Conservation (phyloP, 2,888 invertebrate genomes). For the Drosophila koepferae region DNA sequence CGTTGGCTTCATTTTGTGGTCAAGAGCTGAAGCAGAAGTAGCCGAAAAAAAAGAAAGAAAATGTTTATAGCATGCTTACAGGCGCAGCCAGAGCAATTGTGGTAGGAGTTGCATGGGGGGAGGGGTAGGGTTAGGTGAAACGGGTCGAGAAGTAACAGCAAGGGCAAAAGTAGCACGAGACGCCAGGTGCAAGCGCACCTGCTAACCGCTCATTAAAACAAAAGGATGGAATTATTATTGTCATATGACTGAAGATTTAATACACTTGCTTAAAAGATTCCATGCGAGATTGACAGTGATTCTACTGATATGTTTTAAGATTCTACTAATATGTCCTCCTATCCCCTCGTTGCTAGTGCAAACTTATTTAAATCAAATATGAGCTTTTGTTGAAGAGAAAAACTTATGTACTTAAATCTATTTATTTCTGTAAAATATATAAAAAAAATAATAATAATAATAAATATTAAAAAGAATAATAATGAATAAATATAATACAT, state of each 20-base stretch:
- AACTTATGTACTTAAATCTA: too few species aligned
- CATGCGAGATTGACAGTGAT: neutral
- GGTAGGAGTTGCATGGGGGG: neutral
- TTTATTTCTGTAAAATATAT: too few species aligned
- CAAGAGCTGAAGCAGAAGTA: constrained; percentile 35
- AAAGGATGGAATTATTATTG: constrained; percentile 1
- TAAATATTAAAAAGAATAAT: too few species aligned
- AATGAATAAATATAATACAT: too few species aligned
- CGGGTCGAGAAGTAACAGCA: neutral
- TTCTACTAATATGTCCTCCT: neutral
- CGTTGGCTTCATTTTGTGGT: constrained; percentile 50
- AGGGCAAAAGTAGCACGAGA: neutral
- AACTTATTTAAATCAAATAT: neutral
- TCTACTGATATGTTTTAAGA: neutral
- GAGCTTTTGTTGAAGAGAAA: neutral
- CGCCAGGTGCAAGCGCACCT: constrained; percentile 52
- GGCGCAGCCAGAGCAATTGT: neutral
- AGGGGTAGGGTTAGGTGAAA: too few species aligned
- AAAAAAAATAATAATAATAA: too few species aligned
- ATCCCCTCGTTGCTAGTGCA: neutral
- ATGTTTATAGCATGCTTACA: constrained; percentile 26
- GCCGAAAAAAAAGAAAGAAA: constrained; percentile 11
- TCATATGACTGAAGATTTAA: neutral
- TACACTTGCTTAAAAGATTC: constrained; percentile 1
- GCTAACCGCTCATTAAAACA: constrained; percentile 57